These are phyloP conservation scores for Argyrosomus regius DNA, from an alignment of 2,797 vertebrate genomes.

Conservation along the genomic window DNA sequence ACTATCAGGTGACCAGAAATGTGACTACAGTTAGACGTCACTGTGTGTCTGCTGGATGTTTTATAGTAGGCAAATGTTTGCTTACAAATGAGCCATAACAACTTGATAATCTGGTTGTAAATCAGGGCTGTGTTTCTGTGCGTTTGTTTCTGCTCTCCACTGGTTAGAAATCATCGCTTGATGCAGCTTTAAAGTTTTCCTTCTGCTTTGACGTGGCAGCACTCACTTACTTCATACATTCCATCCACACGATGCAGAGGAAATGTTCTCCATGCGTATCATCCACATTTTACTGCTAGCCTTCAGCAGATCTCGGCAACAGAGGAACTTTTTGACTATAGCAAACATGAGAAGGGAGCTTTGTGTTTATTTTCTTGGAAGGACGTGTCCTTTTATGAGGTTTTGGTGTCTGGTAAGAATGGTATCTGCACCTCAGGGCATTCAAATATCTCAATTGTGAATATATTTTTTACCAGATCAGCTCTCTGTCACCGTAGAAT, in stretches of 20 bases:
- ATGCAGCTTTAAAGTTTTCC: conserved; percentile 37
- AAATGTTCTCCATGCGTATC: conserved; percentile 15
- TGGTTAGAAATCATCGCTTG: conserved; percentile 29
- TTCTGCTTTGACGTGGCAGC: conserved; percentile 29
- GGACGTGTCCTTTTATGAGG: conserved; percentile 38
- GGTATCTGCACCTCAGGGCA: conserved; percentile 56
- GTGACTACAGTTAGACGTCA: conserved; percentile 5
- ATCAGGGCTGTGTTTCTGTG: conserved; percentile 32
- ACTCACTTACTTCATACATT: conserved; percentile 68
- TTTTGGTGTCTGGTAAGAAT: conserved; percentile 41
- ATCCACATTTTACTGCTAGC: conserved; percentile 16
- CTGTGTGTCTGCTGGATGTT: conserved; percentile 30
- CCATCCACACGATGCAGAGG: conserved; percentile 53
- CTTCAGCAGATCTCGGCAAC: conserved; percentile 3
- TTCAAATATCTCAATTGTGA: conserved; percentile 54
- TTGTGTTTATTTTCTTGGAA: conserved; percentile 20
- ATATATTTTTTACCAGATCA: conserved; percentile 59
- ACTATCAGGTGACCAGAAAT: conserved; percentile 10
- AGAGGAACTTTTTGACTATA: conserved; percentile 24
- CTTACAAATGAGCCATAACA: conserved; percentile 66
- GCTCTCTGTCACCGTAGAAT: conserved; percentile 17
- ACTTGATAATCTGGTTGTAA: conserved; percentile 33
- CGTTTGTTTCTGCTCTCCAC: conserved; percentile 14
- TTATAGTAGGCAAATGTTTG: conserved; percentile 18
- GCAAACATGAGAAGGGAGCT: conserved; percentile 20